Evolutionary conservation across 2,113 vertebrate species (phyloP), one percentile per base, ranked within the genome.

Genomic region (Tragelaphus buxtoni): DNA sequence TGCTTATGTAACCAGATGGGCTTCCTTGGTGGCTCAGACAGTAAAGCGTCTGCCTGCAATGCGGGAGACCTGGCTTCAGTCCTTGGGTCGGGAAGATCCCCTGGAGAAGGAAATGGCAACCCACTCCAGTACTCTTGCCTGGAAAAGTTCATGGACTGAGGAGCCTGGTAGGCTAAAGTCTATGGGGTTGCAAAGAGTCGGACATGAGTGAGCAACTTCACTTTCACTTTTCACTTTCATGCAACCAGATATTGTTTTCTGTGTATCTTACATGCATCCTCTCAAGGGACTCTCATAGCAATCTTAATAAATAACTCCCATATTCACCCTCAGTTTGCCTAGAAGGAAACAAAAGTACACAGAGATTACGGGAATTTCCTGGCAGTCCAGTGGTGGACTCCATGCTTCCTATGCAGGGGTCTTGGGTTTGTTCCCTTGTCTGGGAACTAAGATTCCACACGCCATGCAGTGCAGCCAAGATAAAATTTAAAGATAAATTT

Each of bases 61-160:
- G 13, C 2, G 1, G 13, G 60, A 32, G 28, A 61, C 60, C 28
- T 0, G 0, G 60, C 6, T 61, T 32, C 28, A 32, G 0, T 16
- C 60, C 13, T 6, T 32, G 60, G 10, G 28, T 61, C 2, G 3
- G 60, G 60, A 61, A 61, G 60, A 61, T 61, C 28, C 60, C 60
- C 60, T 61, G 60, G 28, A 32, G 60, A 32, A 61, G 60, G 60
- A 90, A n/a, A 28, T 17, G 60, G 60, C 6, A 32, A 7, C 30
- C 58, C 30, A 61, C 13, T 16, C 30, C 30, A 32, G 60, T 7
- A 61, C 7, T 61, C 13, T 61, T 61, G 60, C 60, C 60, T 32
- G 60, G 60, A 61, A 16, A 32, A 61, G 16, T 16, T 6, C 30
- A 61, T 61, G 13, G 30, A 61, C 30, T 3, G 60, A 61, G 60